These are phyloP conservation scores for Sebastes baramenuke DNA, from an alignment of 2,797 vertebrate species.

Conservation along the genomic window DNA sequence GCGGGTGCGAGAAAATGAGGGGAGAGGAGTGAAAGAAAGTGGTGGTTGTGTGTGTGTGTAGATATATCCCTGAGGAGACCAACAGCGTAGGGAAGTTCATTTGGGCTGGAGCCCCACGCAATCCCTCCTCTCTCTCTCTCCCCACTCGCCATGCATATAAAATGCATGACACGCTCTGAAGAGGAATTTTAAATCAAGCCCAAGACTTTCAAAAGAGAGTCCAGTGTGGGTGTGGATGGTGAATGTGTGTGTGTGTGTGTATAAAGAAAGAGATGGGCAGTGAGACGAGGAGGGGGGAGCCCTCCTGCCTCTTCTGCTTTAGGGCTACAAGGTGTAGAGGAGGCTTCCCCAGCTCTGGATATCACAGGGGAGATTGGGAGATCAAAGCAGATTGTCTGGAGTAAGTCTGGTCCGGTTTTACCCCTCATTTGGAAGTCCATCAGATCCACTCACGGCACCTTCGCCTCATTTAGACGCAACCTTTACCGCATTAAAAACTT, in stretches of 20 bases:
- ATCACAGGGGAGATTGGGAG: slow-evolving; percentile 76
- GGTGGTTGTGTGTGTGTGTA: slow-evolving; percentile 4
- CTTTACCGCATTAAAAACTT: slow-evolving; percentile 53
- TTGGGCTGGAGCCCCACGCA: slow-evolving; percentile 63
- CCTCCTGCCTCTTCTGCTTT: slow-evolving; percentile 71
- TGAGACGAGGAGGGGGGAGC: slow-evolving; percentile 28
- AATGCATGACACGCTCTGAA: slow-evolving; percentile 81
- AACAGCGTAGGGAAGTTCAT: slow-evolving; percentile 72
- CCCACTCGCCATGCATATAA: slow-evolving; percentile 78
- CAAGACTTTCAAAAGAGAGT: slow-evolving; percentile 78
- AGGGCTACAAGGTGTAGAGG: slow-evolving; percentile 79
- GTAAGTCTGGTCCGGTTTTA: slow-evolving; percentile 69
- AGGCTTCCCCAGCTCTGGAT: slow-evolving; percentile 61
- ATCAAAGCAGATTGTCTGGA: slow-evolving; percentile 80
- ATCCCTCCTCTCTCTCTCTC: slow-evolving; percentile 52
- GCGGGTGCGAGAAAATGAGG: slow-evolving; percentile 66
- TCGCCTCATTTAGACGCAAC: slow-evolving; percentile 50
- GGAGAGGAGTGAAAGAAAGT: slow-evolving; percentile 40
- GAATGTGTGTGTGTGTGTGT: slow-evolving; percentile 32
- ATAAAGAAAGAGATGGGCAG: slow-evolving; percentile 51
- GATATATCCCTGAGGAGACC: slow-evolving; percentile 66
- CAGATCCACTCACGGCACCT: slow-evolving; percentile 58
- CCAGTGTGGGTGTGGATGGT: slow-evolving; percentile 68
- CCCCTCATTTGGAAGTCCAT: slow-evolving; percentile 78
- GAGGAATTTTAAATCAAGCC: slow-evolving; percentile 83